Evolutionary conservation across 2,888 invertebrate genomes (phyloP).

Genomic region (Sepiola atlantica): DNA sequence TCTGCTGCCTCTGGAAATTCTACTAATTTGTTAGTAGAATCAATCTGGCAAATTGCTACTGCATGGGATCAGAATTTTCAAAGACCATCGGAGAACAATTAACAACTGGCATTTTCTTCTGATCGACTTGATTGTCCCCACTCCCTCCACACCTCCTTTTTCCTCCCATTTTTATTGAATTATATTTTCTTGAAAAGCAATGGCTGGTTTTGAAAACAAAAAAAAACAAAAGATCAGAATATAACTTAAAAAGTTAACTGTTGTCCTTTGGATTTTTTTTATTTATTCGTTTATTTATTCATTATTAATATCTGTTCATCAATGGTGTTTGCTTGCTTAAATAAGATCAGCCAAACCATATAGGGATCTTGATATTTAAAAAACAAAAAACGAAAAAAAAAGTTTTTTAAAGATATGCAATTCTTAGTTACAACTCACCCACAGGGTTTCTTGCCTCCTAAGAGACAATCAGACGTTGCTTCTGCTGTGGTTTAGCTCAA

Average conservation of each 20-base stretch:
- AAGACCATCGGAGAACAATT: background rate
- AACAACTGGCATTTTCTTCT: background rate
- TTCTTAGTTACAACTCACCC: too few relatives aligned
- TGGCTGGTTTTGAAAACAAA: background rate
- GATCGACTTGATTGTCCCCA: background rate
- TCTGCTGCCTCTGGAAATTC: background rate
- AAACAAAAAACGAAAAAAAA: too few relatives aligned
- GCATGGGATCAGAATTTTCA: background rate
- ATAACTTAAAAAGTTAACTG: background rate
- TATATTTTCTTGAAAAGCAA: too few relatives aligned
- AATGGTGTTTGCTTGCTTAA: slow-evolving; percentile 16
- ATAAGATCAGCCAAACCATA: background rate
- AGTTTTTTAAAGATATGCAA: too few relatives aligned
- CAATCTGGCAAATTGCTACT: background rate
- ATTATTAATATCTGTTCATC: background rate
- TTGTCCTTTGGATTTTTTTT: background rate
- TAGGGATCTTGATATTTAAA: background rate
- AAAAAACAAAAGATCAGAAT: background rate
- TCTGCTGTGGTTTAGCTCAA: too few relatives aligned
- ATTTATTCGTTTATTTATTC: background rate
- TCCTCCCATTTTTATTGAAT: background rate
- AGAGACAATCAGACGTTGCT: too few relatives aligned
- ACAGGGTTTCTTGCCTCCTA: too few relatives aligned
- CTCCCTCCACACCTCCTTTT: too few relatives aligned
- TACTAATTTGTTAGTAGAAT: slow-evolving; percentile 1